phyloP scores from a whole-genome alignment of 2,797 vertebrate genomes.

The Smutsia gigantea region DNA sequence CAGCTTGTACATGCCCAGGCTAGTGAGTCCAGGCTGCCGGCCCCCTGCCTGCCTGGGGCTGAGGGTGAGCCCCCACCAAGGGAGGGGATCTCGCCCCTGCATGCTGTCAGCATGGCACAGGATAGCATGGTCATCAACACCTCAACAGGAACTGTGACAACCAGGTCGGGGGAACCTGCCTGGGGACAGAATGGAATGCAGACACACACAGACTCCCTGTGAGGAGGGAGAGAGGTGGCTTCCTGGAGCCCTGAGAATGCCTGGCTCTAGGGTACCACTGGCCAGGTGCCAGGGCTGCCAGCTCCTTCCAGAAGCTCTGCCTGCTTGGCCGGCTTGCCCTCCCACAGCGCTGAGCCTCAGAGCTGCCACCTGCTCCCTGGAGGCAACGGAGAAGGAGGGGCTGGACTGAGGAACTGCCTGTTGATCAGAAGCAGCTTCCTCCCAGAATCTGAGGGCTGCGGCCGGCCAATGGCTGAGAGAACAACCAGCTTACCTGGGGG shows the following conservation, averaged over 20 bases:
- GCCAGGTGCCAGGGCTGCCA: constrained; percentile 48
- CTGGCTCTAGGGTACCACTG: neutral
- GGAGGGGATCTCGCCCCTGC: neutral
- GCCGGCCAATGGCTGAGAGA: neutral
- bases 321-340: constrained; percentile 53
- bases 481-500: neutral
- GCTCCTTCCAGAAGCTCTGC: constrained; percentile 62
- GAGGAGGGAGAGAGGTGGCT: neutral
- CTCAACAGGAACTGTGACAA: neutral
- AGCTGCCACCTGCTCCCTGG: constrained; percentile 67
- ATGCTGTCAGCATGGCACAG: neutral
- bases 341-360: constrained; percentile 44
- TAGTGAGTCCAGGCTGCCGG: neutral
- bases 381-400: neutral
- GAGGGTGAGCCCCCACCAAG: neutral
- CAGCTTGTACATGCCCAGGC: neutral
- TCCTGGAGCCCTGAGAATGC: constrained; percentile 60
- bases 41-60: neutral
- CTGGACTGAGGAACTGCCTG: neutral
- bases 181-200: neutral
- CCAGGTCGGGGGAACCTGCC: neutral
- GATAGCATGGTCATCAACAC: neutral
- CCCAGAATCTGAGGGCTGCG: neutral
- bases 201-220: neutral
- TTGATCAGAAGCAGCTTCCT: neutral